These are phyloP conservation scores for Corythornis leucogaster DNA, from an alignment of 2,797 vertebrate genomes.

Conservation along the genomic window DNA sequence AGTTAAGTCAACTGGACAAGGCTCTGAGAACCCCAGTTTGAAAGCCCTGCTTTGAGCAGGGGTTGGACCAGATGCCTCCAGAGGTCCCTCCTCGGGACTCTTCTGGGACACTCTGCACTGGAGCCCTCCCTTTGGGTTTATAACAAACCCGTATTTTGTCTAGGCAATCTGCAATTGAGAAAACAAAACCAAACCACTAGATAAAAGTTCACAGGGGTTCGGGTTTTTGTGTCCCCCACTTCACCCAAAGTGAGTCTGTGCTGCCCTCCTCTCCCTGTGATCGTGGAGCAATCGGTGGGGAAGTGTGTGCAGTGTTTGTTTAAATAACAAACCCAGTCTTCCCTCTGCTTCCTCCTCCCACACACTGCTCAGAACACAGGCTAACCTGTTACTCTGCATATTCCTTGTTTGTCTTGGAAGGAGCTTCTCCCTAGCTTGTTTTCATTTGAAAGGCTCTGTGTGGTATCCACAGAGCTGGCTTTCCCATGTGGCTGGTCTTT, in stretches of 20 bases:
- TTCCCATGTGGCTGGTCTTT: constrained; percentile 48
- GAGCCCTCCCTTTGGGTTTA: not conserved
- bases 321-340: not conserved
- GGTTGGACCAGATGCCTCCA: not conserved
- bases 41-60: not conserved
- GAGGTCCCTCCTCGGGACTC: not conserved
- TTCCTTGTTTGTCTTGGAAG: constrained; percentile 69
- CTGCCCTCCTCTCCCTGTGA: not conserved
- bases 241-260: not conserved
- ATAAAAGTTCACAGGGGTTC: not conserved
- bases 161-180: not conserved
- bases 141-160: not conserved
- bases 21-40: not conserved
- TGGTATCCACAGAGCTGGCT: not conserved
- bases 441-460: constrained; percentile 36
- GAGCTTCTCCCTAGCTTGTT: constrained; percentile 30
- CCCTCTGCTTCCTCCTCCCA: constrained; percentile 57
- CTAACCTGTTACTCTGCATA: constrained; percentile 59
- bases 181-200: not conserved
- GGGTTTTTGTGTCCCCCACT: not conserved
- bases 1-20: not conserved
- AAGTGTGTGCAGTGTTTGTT: constrained; percentile 18
- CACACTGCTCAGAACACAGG: constrained; percentile 40
- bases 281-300: not conserved
- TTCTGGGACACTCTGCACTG: not conserved